Conservation (phyloP, 2,113 vertebrate species). For the Nicator chloris region DNA sequence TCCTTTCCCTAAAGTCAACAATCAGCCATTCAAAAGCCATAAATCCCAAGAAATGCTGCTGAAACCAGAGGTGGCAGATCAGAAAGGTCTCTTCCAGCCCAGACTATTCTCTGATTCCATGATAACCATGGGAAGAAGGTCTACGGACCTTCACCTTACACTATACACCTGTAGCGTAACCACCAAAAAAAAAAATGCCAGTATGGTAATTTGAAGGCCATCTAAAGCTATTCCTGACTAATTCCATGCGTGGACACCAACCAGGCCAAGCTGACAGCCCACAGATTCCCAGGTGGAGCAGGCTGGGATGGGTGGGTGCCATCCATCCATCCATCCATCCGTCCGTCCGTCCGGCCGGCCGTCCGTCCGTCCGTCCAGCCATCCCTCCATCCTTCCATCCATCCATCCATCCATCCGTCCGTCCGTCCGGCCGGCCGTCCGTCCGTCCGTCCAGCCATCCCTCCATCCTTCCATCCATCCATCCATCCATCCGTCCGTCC, state of each 20-base stretch:
- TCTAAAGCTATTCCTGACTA: neutral
- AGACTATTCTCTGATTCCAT: neutral
- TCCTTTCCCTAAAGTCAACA: neutral
- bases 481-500: neutral
- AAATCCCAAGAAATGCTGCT: neutral
- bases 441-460: neutral
- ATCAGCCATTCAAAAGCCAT: accelerated
- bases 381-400: neutral
- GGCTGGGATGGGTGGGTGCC: neutral
- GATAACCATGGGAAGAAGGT: neutral
- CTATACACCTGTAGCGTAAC: accelerated
- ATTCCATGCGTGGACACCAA: neutral
- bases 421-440: neutral
- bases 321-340: neutral
- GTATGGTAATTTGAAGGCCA: neutral
- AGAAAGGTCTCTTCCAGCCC: neutral
- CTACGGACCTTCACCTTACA: neutral
- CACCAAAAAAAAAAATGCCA: neutral
- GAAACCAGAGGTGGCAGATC: neutral
- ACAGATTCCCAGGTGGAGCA: neutral
- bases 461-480: neutral
- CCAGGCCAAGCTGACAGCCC: neutral
- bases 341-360: neutral
- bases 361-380: neutral
- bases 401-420: neutral